A percentile compares a stretch with the other conserved stretches of the same genome.
phyloP scores from a whole-genome alignment of 2,113 vertebrate species.

The Symphodus melops region DNA sequence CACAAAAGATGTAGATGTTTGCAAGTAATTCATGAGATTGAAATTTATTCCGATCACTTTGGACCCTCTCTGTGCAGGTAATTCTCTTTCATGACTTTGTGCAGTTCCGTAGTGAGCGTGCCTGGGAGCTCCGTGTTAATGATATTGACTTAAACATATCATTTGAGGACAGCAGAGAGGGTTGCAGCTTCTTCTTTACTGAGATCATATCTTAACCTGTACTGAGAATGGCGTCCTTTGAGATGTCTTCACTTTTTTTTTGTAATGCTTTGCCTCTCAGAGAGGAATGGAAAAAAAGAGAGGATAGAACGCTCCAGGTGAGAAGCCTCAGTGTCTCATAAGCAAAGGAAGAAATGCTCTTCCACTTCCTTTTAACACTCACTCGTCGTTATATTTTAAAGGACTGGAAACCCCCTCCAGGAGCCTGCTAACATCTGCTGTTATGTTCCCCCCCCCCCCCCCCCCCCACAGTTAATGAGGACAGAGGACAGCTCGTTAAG shows the following conservation, averaged over 20 bases:
- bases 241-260: slow-evolving; percentile 62
- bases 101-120: too few species aligned
- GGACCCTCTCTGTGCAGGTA: not conserved
- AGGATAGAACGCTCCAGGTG: slow-evolving; percentile 28
- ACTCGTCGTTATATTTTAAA: slow-evolving; percentile 83
- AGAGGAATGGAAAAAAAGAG: slow-evolving; percentile 10
- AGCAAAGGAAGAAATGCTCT: slow-evolving; percentile 37
- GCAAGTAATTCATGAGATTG: slow-evolving; percentile 66
- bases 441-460: too few species aligned
- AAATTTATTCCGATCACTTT: slow-evolving; percentile 53
- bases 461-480: slow-evolving; percentile 77
- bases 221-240: slow-evolving; percentile 64
- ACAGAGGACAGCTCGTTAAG: slow-evolving; percentile 84
- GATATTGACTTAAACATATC: slow-evolving; percentile 18
- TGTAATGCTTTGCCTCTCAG: slow-evolving; percentile 25
- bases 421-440: too few species aligned
- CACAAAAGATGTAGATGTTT: slow-evolving; percentile 30
- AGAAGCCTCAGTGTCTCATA: slow-evolving; percentile 26
- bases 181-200: slow-evolving; percentile 28
- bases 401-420: slow-evolving; percentile 68
- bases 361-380: slow-evolving; percentile 61
- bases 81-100: slow-evolving; percentile 31
- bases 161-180: slow-evolving; percentile 22
- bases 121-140: too few species aligned
- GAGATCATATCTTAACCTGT: slow-evolving; percentile 61